A percentile compares a stretch with the other conserved stretches of the same genome.
phyloP scores from a whole-genome alignment of 2,888 invertebrate species.

The Ecliptopera silaceata region DNA sequence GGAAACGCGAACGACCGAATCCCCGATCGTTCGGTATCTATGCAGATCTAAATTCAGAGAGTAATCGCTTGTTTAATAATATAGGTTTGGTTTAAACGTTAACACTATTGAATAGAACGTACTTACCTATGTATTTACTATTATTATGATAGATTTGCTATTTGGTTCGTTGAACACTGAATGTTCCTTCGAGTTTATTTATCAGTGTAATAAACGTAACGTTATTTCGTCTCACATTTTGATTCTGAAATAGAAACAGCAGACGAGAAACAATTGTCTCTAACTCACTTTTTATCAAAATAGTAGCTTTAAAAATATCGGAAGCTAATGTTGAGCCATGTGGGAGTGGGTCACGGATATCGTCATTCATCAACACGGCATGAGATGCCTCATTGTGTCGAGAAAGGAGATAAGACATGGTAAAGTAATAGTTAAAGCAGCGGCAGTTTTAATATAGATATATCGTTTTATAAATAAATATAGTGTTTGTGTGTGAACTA shows the following conservation, averaged over 20 bases:
- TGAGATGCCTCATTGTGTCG: constrained; percentile 72
- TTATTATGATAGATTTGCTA: not conserved
- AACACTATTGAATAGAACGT: constrained; percentile 12
- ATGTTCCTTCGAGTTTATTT: no score
- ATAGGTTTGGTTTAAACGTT: constrained; percentile 33
- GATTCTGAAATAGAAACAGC: no score
- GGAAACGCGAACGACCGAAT: constrained; percentile 52
- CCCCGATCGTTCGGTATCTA: constrained; percentile 55
- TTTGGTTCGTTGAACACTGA: no score
- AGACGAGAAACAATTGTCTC: no score
- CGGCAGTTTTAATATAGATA: not conserved
- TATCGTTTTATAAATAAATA: no score
- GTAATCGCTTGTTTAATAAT: constrained; percentile 70
- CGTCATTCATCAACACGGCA: constrained; percentile 62
- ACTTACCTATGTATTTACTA: not conserved
- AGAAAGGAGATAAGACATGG: constrained; percentile 62
- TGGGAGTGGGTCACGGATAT: constrained; percentile 62
- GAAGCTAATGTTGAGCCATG: constrained; percentile 1
- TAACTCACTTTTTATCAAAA: not conserved
- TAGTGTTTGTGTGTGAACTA: no score
- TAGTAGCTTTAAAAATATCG: not conserved
- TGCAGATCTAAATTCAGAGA: constrained; percentile 67
- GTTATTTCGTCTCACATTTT: no score
- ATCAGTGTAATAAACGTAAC: no score
- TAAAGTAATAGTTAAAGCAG: constrained; percentile 24